A percentile compares a stretch with the other conserved stretches of the same genome.
Evolutionary conservation across 2,113 vertebrate genomes (phyloP).

Genomic region (Syngnathoides biaculeatus): DNA sequence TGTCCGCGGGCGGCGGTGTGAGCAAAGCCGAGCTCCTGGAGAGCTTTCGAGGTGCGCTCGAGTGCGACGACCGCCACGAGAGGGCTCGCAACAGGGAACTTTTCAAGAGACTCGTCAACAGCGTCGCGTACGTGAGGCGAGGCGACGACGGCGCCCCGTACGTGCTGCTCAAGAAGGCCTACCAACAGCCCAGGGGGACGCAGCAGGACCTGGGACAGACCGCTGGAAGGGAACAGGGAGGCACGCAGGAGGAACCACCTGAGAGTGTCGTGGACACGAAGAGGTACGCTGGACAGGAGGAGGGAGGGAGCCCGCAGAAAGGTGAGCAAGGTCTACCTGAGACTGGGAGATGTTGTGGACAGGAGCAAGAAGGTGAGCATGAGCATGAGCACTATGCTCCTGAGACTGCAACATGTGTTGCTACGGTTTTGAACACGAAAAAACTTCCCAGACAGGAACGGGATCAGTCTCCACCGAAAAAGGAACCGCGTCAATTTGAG

Average conservation of each 20-base stretch:
- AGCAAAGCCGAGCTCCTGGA: constrained; percentile 73
- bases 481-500: too few relatives aligned
- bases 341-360: neutral
- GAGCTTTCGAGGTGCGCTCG: constrained; percentile 73
- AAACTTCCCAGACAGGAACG: too few relatives aligned
- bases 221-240: neutral
- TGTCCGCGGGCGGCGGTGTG: constrained; percentile 72
- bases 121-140: constrained; percentile 79
- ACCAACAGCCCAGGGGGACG: constrained; percentile 27
- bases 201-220: neutral
- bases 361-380: neutral
- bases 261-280: neutral
- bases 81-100: constrained; percentile 72
- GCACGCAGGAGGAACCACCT: neutral
- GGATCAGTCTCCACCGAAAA: too few relatives aligned
- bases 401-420: too few relatives aligned
- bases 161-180: constrained; percentile 74
- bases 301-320: neutral
- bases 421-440: too few relatives aligned
- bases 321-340: neutral
- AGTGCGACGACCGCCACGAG: constrained; percentile 65
- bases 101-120: constrained; percentile 82
- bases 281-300: neutral
- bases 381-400: too few relatives aligned
- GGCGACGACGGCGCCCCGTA: constrained; percentile 76